These are phyloP conservation scores for Tachina grossa DNA, from an alignment of 2,888 invertebrate species.

Conservation along the genomic window DNA sequence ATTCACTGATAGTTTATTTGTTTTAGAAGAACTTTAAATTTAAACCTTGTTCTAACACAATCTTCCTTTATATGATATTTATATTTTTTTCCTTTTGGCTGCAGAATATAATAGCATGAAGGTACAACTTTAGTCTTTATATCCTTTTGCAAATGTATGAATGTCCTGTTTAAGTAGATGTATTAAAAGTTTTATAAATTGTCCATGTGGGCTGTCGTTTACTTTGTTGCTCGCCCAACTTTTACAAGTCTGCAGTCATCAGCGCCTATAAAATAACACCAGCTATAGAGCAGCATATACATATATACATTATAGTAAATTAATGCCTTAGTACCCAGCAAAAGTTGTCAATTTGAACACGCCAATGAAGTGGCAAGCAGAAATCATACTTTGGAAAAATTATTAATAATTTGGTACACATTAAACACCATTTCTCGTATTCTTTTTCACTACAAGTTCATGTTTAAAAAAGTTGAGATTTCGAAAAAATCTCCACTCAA, in stretches of 20 bases:
- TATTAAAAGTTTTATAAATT: slow-evolving; percentile 52
- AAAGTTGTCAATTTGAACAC: too few relatives aligned
- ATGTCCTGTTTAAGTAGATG: slow-evolving; percentile 23
- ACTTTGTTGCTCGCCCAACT: slow-evolving; percentile 35
- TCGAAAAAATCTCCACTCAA: too few relatives aligned
- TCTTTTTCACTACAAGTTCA: too few relatives aligned
- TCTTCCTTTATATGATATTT: not conserved
- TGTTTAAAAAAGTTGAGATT: too few relatives aligned
- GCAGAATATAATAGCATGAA: slow-evolving; percentile 10
- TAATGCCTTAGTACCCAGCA: not conserved
- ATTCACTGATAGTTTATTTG: too few relatives aligned
- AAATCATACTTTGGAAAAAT: too few relatives aligned
- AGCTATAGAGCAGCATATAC: not conserved
- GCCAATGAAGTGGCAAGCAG: too few relatives aligned
- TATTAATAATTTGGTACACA: too few relatives aligned
- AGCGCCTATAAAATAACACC: slow-evolving; percentile 31
- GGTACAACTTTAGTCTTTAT: slow-evolving; percentile 9
- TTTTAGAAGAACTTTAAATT: not conserved
- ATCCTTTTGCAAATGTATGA: not conserved
- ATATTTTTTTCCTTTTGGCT: not conserved
- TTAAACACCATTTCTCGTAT: too few relatives aligned
- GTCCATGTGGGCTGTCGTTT: slow-evolving; percentile 54
- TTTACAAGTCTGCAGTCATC: slow-evolving; percentile 48
- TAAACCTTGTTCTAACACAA: not conserved
- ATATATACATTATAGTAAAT: not conserved